These are phyloP conservation scores for Amphiprion percula DNA, from an alignment of 2,113 vertebrate genomes.

Conservation along the genomic window DNA sequence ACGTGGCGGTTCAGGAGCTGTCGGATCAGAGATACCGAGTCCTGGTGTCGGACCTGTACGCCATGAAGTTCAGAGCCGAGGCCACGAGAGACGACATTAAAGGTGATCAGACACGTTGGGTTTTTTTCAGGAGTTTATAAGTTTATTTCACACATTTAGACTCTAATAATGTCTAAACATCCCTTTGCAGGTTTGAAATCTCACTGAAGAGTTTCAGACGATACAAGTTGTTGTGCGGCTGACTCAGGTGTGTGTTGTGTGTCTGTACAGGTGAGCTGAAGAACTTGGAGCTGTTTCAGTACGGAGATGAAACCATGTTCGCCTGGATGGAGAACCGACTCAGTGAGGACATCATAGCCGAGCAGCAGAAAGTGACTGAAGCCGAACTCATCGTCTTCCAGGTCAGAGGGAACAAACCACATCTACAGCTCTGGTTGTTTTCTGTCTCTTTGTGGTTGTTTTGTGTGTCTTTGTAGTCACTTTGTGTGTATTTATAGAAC, in stretches of 20 bases:
- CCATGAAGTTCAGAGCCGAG: slow-evolving; percentile 76
- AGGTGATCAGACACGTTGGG: slow-evolving; percentile 39
- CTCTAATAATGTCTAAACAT: too few species aligned
- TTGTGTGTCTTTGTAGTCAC: too few species aligned
- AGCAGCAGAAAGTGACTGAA: slow-evolving; percentile 86
- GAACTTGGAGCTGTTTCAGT: slow-evolving; percentile 82
- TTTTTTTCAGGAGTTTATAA: too few species aligned
- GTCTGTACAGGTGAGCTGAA: slow-evolving; percentile 77
- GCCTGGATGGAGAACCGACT: slow-evolving; percentile 86
- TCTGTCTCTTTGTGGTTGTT: too few species aligned
- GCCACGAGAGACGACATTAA: slow-evolving; percentile 76
- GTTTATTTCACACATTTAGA: too few species aligned
- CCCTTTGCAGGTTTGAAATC: too few species aligned
- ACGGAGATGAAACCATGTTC: slow-evolving; percentile 69
- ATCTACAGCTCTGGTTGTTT: neutral
- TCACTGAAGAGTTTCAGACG: too few species aligned
- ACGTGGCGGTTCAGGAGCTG: slow-evolving; percentile 78
- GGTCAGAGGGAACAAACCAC: slow-evolving; percentile 73
- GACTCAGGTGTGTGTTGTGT: neutral
- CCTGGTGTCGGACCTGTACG: slow-evolving; percentile 86
- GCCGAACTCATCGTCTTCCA: slow-evolving; percentile 91
- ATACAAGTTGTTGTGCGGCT: too few species aligned
- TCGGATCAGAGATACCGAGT: slow-evolving; percentile 81
- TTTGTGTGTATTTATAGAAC: too few species aligned
- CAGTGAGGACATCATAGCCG: slow-evolving; percentile 83